phyloP scores from a whole-genome alignment of 1,140 invertebrate genomes.

The Cydia amplana region DNA sequence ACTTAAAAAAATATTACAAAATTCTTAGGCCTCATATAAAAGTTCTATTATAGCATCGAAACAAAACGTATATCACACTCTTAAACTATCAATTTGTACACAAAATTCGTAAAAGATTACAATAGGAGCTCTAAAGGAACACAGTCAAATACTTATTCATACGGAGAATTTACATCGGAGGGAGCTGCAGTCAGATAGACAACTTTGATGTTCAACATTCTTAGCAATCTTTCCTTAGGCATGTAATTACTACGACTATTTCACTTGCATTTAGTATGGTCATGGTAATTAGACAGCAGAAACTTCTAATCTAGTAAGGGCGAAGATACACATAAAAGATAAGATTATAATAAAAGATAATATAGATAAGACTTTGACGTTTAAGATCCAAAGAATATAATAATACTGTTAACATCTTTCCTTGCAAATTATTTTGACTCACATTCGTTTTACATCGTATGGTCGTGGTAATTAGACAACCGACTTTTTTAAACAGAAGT shows the following conservation, averaged over 20 bases:
- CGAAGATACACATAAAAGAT: too few species aligned
- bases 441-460: too few species aligned
- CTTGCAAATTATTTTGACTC: too few species aligned
- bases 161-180: conserved; percentile 55
- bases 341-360: too few species aligned
- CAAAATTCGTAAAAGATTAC: conserved; percentile 47
- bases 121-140: conserved; percentile 43
- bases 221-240: neutral
- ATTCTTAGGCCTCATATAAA: conserved; percentile 1
- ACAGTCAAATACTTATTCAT: conserved; percentile 47
- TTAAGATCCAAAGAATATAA: too few species aligned
- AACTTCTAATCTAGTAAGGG: too few species aligned
- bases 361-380: too few species aligned
- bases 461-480: too few species aligned
- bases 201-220: neutral
- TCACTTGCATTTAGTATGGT: too few species aligned
- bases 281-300: too few species aligned
- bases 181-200: conserved; percentile 27
- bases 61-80: conserved; percentile 45
- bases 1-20: neutral
- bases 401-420: too few species aligned
- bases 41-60: conserved; percentile 28
- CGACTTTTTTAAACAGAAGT: too few species aligned
- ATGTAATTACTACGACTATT: neutral
- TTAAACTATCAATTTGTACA: conserved; percentile 41